Evolutionary conservation across 1,140 invertebrate genomes (phyloP).

Genomic region (Drosophila bipectinata): DNA sequence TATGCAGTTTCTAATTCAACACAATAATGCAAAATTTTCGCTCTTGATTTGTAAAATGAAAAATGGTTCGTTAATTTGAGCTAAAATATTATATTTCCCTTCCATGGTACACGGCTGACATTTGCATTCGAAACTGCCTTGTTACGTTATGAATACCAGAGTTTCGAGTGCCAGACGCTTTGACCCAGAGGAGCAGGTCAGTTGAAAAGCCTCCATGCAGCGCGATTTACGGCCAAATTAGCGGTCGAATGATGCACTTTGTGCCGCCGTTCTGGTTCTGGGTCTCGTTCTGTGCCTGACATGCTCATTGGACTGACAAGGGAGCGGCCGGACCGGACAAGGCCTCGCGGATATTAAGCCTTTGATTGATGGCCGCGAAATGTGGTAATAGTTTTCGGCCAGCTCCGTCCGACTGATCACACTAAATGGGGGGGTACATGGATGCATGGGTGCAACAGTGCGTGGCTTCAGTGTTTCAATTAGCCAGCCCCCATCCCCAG

Average conservation of each 20-base stretch:
- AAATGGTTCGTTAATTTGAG: neutral
- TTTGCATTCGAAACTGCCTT: slow-evolving; percentile 57
- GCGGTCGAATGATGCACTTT: slow-evolving; percentile 53
- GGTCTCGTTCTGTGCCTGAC: slow-evolving; percentile 16
- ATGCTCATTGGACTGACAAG: slow-evolving; percentile 33
- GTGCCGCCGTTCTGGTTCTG: slow-evolving; percentile 17
- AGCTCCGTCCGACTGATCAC: slow-evolving; percentile 1
- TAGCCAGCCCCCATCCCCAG: slow-evolving; percentile 20
- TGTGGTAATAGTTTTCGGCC: slow-evolving; percentile 45
- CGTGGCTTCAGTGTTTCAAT: slow-evolving; percentile 27
- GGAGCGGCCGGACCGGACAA: neutral
- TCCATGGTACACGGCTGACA: slow-evolving; percentile 24
- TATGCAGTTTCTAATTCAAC: too few species aligned
- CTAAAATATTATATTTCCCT: neutral
- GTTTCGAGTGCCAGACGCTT: slow-evolving; percentile 5
- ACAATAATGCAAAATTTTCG: too few species aligned
- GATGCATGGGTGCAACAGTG: neutral
- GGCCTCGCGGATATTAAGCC: slow-evolving; percentile 63
- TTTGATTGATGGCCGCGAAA: slow-evolving; percentile 43
- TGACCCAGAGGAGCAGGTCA: slow-evolving; percentile 10
- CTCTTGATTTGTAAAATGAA: neutral
- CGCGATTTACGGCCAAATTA: slow-evolving; percentile 56
- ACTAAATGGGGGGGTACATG: neutral
- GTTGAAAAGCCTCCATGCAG: slow-evolving; percentile 28
- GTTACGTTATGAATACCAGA: slow-evolving; percentile 63